Evolutionary conservation across 2,113 vertebrate genomes (phyloP).

Genomic region (Zeus faber): DNA sequence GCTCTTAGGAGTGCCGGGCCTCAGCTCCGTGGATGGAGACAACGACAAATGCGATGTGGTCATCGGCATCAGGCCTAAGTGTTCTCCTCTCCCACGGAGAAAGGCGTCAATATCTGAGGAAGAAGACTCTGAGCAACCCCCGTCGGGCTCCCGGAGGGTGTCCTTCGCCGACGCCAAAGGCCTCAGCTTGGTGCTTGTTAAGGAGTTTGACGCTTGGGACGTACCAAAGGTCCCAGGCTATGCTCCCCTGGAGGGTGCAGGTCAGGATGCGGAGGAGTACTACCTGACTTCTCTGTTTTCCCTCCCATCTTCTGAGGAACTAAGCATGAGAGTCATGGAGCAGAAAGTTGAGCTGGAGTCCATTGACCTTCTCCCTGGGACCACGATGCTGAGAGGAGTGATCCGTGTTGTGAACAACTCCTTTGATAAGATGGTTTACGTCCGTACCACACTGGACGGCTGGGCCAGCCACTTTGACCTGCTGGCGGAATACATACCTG

Average conservation of each 20-base stretch:
- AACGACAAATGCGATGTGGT: conserved; percentile 61
- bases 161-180: conserved; percentile 94
- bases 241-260: conserved; percentile 48
- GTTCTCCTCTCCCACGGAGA: conserved; percentile 68
- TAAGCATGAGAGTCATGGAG: conserved; percentile 75
- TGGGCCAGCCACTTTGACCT: conserved; percentile 92
- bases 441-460: conserved; percentile 85
- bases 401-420: conserved; percentile 90
- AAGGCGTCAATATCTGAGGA: conserved; percentile 49
- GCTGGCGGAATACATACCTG: conserved; percentile 85
- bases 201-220: conserved; percentile 87
- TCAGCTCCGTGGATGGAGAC: conserved; percentile 45
- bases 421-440: conserved; percentile 85
- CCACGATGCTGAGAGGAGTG: conserved; percentile 81
- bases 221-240: conserved; percentile 53
- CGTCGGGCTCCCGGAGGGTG: conserved; percentile 79
- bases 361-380: conserved; percentile 76
- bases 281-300: conserved; percentile 78
- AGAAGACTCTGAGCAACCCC: conserved; percentile 65
- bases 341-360: conserved; percentile 86
- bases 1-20: conserved; percentile 46
- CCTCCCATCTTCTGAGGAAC: conserved; percentile 74
- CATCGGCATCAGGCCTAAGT: conserved; percentile 64
- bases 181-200: conserved; percentile 88
- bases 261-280: conserved; percentile 75